These are phyloP conservation scores for Torymus auratus DNA, from an alignment of 2,888 invertebrate species.

Conservation along the genomic window DNA sequence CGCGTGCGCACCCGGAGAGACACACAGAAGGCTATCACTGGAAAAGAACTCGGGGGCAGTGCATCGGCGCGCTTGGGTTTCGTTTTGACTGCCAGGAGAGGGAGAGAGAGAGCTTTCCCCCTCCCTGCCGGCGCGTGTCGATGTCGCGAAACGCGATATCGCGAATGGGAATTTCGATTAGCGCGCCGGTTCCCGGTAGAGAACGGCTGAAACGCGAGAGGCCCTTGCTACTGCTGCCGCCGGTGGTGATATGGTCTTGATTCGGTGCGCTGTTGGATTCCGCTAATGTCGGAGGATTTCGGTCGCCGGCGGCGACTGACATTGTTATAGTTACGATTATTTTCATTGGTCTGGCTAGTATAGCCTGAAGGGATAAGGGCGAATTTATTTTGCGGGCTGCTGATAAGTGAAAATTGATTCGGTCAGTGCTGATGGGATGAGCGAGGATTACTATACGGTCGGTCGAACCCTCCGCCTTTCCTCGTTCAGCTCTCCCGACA, in stretches of 20 bases:
- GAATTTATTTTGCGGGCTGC: neutral
- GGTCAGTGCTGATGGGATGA: too few species aligned
- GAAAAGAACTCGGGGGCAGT: conserved; percentile 6
- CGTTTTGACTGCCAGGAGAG: conserved; percentile 7
- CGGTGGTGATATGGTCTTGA: conserved; percentile 29
- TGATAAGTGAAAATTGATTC: conserved; percentile 2
- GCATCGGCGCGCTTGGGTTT: conserved; percentile 14
- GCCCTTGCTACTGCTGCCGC: neutral
- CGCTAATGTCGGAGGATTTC: conserved; percentile 12
- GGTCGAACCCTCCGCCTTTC: too few species aligned
- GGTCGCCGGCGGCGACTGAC: neutral
- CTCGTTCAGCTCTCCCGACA: too few species aligned
- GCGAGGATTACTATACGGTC: too few species aligned
- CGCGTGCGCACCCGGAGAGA: too few species aligned
- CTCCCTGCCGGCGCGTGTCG: conserved; percentile 22
- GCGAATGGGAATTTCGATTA: conserved; percentile 52
- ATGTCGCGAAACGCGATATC: conserved; percentile 50
- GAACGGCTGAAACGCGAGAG: conserved; percentile 22
- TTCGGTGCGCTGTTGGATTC: conserved; percentile 23
- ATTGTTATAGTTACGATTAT: conserved; percentile 38
- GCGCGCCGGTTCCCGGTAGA: neutral
- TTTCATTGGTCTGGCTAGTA: conserved; percentile 20
- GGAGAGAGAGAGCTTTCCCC: too few species aligned
- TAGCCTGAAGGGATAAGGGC: too few species aligned
- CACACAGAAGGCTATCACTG: neutral